Evolutionary conservation across 1,140 invertebrate genomes (phyloP).

Genomic region (Pseudomyrmex gracilis): DNA sequence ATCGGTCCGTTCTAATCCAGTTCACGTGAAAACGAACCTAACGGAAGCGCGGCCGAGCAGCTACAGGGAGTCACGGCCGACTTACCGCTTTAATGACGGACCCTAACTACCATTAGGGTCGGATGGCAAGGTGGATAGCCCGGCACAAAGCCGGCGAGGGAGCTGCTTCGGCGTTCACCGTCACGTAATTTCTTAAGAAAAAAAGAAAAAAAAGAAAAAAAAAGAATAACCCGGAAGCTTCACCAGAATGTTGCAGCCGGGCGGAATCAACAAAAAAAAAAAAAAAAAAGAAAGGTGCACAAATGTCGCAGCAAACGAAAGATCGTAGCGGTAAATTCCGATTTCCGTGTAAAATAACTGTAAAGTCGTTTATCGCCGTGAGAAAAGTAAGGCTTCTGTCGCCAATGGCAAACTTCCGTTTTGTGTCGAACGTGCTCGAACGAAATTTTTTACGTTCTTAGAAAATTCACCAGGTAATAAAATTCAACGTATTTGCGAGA

Average conservation of each 20-base stretch:
- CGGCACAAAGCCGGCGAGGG: conserved; percentile 27
- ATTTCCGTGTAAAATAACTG: conserved; percentile 63
- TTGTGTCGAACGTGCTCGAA: conserved; percentile 14
- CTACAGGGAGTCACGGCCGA: conserved; percentile 79
- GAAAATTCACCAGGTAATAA: conserved; percentile 17
- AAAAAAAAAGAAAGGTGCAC: background rate
- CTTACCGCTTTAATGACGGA: conserved; percentile 78
- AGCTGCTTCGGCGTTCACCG: conserved; percentile 10
- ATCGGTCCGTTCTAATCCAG: conserved; percentile 80
- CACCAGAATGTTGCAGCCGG: conserved; percentile 10
- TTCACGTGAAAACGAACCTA: conserved; percentile 82
- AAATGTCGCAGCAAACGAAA: conserved; percentile 22
- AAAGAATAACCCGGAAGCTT: background rate
- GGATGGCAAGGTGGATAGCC: conserved; percentile 63
- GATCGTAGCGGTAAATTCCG: conserved; percentile 49
- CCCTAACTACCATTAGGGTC: conserved; percentile 61
- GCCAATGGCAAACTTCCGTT: conserved; percentile 24
- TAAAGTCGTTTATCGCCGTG: conserved; percentile 25
- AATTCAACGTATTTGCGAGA: conserved; percentile 7
- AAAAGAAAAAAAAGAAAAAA: background rate
- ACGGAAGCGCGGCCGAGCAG: conserved; percentile 78
- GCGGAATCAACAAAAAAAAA: conserved; percentile 2
- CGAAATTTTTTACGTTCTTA: conserved; percentile 12
- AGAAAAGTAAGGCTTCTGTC: conserved; percentile 22
- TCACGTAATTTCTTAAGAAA: conserved; percentile 17